Percentiles rank a stretch among this genome's conserved stretches.
phyloP scores from a whole-genome alignment of 2,797 vertebrate genomes.

The Enteromius viviparus region DNA sequence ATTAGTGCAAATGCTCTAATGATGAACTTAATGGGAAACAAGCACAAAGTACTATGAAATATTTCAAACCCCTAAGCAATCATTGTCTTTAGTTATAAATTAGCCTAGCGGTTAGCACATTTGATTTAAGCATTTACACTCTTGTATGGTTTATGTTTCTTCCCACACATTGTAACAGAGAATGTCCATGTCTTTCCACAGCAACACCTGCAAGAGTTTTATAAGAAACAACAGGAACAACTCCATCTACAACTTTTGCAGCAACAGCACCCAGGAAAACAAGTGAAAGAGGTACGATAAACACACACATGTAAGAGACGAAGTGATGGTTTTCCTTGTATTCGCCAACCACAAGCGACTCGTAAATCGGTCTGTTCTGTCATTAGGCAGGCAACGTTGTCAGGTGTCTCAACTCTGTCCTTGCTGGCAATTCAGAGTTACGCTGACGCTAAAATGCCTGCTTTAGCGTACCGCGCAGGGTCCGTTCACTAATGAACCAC shows the following conservation, averaged over 20 bases:
- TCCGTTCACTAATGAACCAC: conserved; percentile 88
- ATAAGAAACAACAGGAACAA: conserved; percentile 99
- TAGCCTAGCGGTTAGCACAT: not conserved
- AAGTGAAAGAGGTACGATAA: conserved; percentile 92
- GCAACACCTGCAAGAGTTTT: conserved; percentile 99
- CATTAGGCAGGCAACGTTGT: conserved; percentile 41
- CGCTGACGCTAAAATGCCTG: conserved; percentile 69
- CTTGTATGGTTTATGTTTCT: not conserved
- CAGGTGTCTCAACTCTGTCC: conserved; percentile 60
- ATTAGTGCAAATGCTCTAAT: not conserved
- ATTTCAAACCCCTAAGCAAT: not conserved
- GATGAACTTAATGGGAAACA: not conserved
- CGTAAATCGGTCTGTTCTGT: conserved; percentile 23
- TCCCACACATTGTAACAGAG: not conserved
- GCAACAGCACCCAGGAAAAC: conserved; percentile 94
- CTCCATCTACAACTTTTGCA: conserved; percentile 99
- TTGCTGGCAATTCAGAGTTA: conserved; percentile 75
- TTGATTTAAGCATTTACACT: not conserved
- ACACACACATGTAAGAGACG: conserved; percentile 43
- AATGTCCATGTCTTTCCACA: conserved; percentile 69
- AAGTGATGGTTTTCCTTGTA: not conserved
- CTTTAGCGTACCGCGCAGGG: conserved; percentile 77
- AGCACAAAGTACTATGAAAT: not conserved
- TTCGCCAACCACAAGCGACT: not conserved
- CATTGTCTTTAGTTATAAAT: not conserved